Evolutionary conservation across 2,888 invertebrate species (phyloP), one percentile per base, ranked within the genome.

Genomic region (Platynereis dumerilii): DNA sequence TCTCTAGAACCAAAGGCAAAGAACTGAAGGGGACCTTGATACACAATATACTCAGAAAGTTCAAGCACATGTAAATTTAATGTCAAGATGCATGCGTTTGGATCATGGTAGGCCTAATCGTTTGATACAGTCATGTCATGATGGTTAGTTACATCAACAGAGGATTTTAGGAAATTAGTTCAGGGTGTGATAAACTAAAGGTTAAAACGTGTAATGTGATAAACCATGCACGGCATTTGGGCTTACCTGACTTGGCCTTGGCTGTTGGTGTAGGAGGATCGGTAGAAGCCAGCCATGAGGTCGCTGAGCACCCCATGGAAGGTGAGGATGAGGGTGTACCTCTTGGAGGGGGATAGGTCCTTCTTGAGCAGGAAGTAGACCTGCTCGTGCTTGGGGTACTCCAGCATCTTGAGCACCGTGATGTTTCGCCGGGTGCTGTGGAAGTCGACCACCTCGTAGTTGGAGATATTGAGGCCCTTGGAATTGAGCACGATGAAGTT

Each of bases 381-480:
- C 85, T 95, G 95, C 79, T 96, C 92, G 64, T 92, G 91, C 5
- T 89, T 90, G 27, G 91, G 89, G 81, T 92, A 94, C 87, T 77
- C 75, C 68, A 76, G 60, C 34, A 93, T 89, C 84, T 91, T 93
- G 78, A 88, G 87, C 34, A 92, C 92, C 80, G 92, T 92, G 75
- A 91, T 89, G 77, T 91, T 57, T 27, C 44, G 52, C 2, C 17
- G 64, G 48, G 20, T 52, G 26, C 2, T 24, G 27, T 12, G 29
- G 24, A 17, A 58, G 39, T 5, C 20, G 17, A 3, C 34, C 54
- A 62, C 24, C 42, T 62, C 57, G 26, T 57, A 52, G 44, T n/a
- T 28, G 71, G 62, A 52, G 34, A 82, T 74, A 61, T 79, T 79
- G 42, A 85, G 67, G 15, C 81, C 73, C 67, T 81, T 80, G 34